Conservation (phyloP, 2,113 vertebrate genomes). For the Scomber scombrus region DNA sequence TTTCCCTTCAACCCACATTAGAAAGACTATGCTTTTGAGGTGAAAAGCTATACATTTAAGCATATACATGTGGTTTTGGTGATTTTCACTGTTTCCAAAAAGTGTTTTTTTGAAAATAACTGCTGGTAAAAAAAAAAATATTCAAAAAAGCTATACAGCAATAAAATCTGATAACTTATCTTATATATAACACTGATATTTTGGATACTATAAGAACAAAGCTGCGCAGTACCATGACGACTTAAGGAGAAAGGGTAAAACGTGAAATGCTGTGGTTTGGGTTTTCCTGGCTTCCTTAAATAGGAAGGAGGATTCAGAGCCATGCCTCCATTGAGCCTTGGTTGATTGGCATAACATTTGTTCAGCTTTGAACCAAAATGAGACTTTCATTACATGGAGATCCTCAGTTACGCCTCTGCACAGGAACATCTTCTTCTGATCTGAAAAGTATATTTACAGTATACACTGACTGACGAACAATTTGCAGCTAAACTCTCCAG, state of each 20-base stretch:
- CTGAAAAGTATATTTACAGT: slow-evolving; percentile 68
- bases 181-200: slow-evolving; percentile 2
- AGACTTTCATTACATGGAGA: slow-evolving; percentile 74
- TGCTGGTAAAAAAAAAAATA: not conserved
- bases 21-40: not conserved
- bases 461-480: slow-evolving; percentile 62
- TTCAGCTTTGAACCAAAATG: slow-evolving; percentile 74
- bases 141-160: not conserved
- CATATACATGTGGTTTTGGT: not conserved
- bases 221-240: slow-evolving; percentile 7
- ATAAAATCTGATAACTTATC: not conserved
- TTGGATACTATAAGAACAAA: slow-evolving; percentile 13
- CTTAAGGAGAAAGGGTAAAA: slow-evolving; percentile 6
- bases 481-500: slow-evolving; percentile 68
- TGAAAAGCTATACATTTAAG: no score
- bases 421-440: slow-evolving; percentile 67
- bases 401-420: slow-evolving; percentile 59
- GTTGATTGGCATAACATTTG: slow-evolving; percentile 78
- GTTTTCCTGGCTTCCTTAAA: slow-evolving; percentile 63
- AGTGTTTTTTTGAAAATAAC: not conserved
- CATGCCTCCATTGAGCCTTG: slow-evolving; percentile 70
- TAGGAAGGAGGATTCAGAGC: slow-evolving; percentile 64
- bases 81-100: not conserved
- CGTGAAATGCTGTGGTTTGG: slow-evolving; percentile 38
- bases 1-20: slow-evolving; percentile 8